A percentile compares a stretch with the other conserved stretches of the same genome.
Conservation (phyloP, 23 tunicate genomes). For the Trididemnum clinides region DNA sequence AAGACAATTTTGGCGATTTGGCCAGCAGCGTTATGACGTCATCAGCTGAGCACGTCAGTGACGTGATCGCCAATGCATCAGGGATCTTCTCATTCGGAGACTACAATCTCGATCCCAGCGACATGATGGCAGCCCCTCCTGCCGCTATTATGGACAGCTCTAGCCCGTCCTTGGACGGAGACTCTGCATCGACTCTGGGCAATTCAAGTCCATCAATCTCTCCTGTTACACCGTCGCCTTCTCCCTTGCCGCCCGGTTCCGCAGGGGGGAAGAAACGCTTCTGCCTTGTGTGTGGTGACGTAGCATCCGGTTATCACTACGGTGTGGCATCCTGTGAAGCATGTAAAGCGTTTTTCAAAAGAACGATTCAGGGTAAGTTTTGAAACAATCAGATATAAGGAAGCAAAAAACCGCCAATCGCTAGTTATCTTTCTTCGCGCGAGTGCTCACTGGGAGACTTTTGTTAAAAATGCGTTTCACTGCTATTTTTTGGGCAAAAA, state of each 20-base stretch:
- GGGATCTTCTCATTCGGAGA: constrained; percentile 38
- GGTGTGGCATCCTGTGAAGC: constrained; percentile 99
- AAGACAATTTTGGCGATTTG: constrained; percentile 41
- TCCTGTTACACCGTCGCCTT: constrained; percentile 27
- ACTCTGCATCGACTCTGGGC: constrained; percentile 11
- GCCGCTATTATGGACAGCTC: constrained; percentile 70
- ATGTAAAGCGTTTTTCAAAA: constrained; percentile 97
- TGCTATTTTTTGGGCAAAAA: no score
- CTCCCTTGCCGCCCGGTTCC: constrained; percentile 26
- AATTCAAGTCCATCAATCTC: constrained; percentile 35
- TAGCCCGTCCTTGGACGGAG: constrained; percentile 21
- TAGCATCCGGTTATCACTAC: constrained; percentile 91
- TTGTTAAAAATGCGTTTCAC: no score
- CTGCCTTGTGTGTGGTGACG: constrained; percentile 95
- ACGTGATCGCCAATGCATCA: constrained; percentile 27
- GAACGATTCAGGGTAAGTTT: constrained; percentile 91
- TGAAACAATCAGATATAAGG: neutral
- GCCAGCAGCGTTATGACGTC: constrained; percentile 42
- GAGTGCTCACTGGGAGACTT: no score
- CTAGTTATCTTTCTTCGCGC: no score
- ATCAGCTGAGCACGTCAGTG: constrained; percentile 33
- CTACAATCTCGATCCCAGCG: constrained; percentile 7
- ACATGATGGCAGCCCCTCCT: constrained; percentile 67
- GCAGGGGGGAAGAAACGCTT: constrained; percentile 40
- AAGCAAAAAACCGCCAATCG: no score